Base-by-base conservation (phyloP, 2,113 vertebrate species). In the Naja naja region DNA sequence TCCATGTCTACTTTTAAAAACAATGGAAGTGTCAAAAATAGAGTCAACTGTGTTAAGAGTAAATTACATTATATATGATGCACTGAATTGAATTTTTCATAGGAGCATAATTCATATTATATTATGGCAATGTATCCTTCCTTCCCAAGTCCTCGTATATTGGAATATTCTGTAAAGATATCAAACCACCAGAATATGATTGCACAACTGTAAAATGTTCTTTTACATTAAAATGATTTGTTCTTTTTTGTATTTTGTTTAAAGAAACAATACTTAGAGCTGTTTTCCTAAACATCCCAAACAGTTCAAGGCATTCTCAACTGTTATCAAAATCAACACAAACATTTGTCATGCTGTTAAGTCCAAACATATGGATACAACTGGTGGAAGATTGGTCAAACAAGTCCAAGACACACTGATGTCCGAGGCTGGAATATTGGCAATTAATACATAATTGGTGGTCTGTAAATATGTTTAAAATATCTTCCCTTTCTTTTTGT, bases 401-500 rank as follows among this genome's bases (percentile, higher is more conserved):
- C 43, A 93, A 97, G 97, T 98, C 97, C 97, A 98, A 98, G 96
- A 97, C 98, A 98, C 98, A 98, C 98, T 97, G 98, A 97, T 96
- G 98, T 98, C 98, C 98, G 98, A 58, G 98, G 98, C 98, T 97
- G 98, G 98, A 97, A 97, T 98, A 97, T 98, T 99, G 98, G 98
- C 98, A 98, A 98, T 97, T 97, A 97, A 98, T 58, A 97, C 90
- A 97, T 97, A 97, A 98, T 97, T 97, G 98, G 97, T 97, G 97
- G 97, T 98, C 97, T 97, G 95, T 93, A 94, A 93, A 96, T 96
- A 95, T 93, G 92, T 96, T 98, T 99, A 99, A 98, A 99, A 99
- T 97, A 99, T 99, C 98, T 99, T 99, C 97, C 99, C 99, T 98
- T 99, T 99, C 98, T 99, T 99, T 98, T 99, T 99, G 97, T 99